Base-by-base conservation (phyloP, 2,797 vertebrate genomes). In the Ptychobarbus kaznakovi region DNA sequence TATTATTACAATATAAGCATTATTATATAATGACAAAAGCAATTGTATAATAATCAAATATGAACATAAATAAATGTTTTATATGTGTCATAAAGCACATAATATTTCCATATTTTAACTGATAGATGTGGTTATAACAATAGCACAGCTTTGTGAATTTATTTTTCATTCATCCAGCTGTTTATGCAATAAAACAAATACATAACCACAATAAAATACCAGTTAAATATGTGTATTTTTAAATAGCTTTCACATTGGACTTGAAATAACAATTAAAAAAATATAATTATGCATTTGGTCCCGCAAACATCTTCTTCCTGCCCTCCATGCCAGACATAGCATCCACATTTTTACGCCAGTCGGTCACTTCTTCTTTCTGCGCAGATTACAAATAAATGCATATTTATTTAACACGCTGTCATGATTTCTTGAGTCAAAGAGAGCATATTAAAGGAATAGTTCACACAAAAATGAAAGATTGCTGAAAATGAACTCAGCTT, bases 271-370 rank as follows among this genome's bases (percentile, higher is more conserved):
- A 6, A 5, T 18, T 20, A 10, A 22, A 58, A 77, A 2, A 51
- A 32, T 28, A 40, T 32, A 84, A 92, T 82, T 93, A 92, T 4
- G 90, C 89, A n/a, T 89, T 74, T 76, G 86, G 78, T 76, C 88
- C 90, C 16, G 94, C 66, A 86, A 95, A 95, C 90, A 94, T 74
- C 90, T 95, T 95, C 93, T 94, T 95, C 35, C 94, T 94, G 88
- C 94, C 94, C 83, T 95, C 94, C 94, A 95, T 94, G 18, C 94
- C 94, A 65, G 94, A 94, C 94, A 95, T 94, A 86, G 94, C 91
- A 5, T 95, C 94, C 90, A 95, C 94, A 18, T 95, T 95, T 91
- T 95, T 95, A 91, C 94, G 94, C 94, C 94, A 95, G 90, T 95
- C 94, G 6, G 93, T 95, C 88, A 95, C 93, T 65, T 95, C 94